Base-by-base conservation (phyloP, 2,113 vertebrate genomes). In the Psammodynastes pulverulentus region DNA sequence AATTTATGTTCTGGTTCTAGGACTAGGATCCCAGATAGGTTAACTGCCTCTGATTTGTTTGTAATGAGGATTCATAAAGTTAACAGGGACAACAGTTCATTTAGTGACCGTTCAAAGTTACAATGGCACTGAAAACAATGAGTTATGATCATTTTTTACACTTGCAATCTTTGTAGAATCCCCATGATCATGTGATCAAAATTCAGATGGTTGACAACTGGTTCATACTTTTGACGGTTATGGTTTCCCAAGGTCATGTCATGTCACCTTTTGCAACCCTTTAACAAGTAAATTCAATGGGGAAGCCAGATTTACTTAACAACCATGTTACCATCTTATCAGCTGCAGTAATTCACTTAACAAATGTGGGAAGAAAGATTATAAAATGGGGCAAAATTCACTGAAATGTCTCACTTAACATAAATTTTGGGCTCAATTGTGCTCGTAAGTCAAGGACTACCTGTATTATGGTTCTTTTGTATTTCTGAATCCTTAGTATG, bases 41-140 rank as follows among this genome's bases (percentile, higher is more conserved):
- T 72, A 34, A 72, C n/a, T 34, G 62, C 62, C 62, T 34, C 67
- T 72, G 67, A 19, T 39, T 34, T 72, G n/a, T 72, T 72, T 72
- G 67, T 72, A 72, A 39, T 17, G 13, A 7, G n/a, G 67, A 72
- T 72, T 34, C n/a, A 72, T 72, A 72, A 72, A 72, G n/a, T 34
- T 72, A 72, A n/a, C 29, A 62, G 10, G 58, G n/a, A n/a, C 4
- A 62, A 62, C 58, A n/a, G 10, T 62, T 62, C 29, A n/a, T 1
- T 62, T 62, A 15, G 1, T 62, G 58, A 62, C 29, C 12, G 4
- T 12, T 62, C 58, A 62, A 62, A 62, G 58, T 62, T n/a, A 62
- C 29, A 13, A n/a, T 4, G 1, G 1, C 4, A 62, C 4, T 5
- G 12, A n/a, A n/a, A 62, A n/a, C 4, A 3, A 0, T 24, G 10